phyloP scores from a whole-genome alignment of 2,797 vertebrate species.

The Alcedo atthis region DNA sequence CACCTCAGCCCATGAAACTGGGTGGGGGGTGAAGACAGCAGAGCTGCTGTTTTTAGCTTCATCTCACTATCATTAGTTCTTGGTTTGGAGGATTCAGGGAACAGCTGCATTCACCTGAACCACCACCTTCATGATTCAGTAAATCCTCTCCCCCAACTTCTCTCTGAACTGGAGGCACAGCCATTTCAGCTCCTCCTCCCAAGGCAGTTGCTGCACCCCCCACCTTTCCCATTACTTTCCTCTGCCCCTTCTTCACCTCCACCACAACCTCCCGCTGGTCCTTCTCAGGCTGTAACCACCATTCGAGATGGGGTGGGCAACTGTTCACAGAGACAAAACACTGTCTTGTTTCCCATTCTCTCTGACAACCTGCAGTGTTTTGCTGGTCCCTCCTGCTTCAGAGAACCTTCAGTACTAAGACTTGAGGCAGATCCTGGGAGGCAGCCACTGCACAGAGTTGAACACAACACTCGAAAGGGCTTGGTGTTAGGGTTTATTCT shows the following conservation, averaged over 20 bases:
- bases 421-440: neutral
- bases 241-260: neutral
- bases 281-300: neutral
- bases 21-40: neutral
- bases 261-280: neutral
- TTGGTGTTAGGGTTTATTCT: fast-evolving
- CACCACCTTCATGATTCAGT: neutral
- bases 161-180: neutral
- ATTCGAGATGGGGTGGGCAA: no score
- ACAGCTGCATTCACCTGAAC: neutral
- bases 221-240: neutral
- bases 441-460: neutral
- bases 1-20: fast-evolving
- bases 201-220: neutral
- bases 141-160: neutral
- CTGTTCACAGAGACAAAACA: neutral
- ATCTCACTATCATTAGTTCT: neutral
- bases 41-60: neutral
- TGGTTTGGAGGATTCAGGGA: neutral
- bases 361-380: neutral
- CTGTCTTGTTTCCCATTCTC: neutral
- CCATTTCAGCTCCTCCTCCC: neutral
- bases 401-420: neutral
- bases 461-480: neutral
- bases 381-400: neutral